Conservation (phyloP, 2,113 vertebrate species). For the Hippocampus barbouri region DNA sequence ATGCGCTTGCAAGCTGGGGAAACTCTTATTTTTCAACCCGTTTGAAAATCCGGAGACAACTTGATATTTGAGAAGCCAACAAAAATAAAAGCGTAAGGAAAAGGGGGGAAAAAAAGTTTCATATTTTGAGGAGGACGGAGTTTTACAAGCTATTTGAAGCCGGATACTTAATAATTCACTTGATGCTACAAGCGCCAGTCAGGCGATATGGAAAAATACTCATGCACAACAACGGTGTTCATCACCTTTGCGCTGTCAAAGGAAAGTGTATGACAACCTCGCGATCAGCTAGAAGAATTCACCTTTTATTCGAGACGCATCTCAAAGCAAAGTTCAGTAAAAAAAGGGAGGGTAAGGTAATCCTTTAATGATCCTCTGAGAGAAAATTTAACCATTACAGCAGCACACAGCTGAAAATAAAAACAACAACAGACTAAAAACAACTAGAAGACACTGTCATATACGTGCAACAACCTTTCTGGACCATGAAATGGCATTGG, state of each 20-base stretch:
- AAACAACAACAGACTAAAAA: too few species aligned
- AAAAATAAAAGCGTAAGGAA: constrained; percentile 63
- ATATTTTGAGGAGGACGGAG: constrained; percentile 65
- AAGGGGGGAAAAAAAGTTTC: constrained; percentile 59
- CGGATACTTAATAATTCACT: constrained; percentile 76
- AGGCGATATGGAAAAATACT: constrained; percentile 50
- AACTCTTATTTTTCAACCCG: constrained; percentile 69
- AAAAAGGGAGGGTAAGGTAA: not conserved
- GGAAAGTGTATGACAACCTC: constrained; percentile 55
- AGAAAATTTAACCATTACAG: too few species aligned
- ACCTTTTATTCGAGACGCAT: not conserved
- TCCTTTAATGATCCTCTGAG: not conserved
- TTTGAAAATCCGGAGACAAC: constrained; percentile 75
- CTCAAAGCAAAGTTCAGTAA: not conserved
- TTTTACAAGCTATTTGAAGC: constrained; percentile 73
- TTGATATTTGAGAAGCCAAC: constrained; percentile 74
- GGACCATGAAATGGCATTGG: too few species aligned
- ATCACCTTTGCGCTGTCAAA: constrained; percentile 30
- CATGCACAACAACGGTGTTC: constrained; percentile 52
- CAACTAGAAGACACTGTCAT: too few species aligned
- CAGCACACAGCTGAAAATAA: too few species aligned
- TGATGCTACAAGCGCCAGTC: constrained; percentile 64
- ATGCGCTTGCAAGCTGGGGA: constrained; percentile 65
- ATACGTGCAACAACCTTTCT: too few species aligned
- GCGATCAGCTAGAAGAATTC: constrained; percentile 22